Percentiles rank a stretch among this genome's conserved stretches.
Evolutionary conservation across 2,113 vertebrate genomes (phyloP).

Genomic region (mouse (Mus musculus)): DNA sequence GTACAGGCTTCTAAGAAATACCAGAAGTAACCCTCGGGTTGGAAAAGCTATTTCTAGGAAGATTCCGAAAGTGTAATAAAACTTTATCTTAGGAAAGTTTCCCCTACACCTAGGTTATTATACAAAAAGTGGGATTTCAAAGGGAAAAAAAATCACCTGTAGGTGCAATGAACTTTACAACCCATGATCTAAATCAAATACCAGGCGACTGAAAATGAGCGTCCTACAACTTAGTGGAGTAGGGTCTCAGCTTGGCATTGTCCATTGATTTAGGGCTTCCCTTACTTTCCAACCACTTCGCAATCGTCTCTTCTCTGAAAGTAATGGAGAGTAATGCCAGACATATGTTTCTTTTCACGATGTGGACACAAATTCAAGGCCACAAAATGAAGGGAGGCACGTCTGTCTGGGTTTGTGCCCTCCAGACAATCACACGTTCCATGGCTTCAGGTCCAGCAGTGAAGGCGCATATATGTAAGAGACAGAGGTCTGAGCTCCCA

Average conservation of each 20-base stretch:
- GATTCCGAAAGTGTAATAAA: background rate
- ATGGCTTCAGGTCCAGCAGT: background rate
- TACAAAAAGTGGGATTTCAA: conserved; percentile 20
- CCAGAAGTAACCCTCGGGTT: background rate
- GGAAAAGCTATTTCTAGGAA: conserved; percentile 20
- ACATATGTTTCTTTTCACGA: background rate
- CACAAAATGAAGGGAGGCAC: background rate
- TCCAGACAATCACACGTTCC: background rate
- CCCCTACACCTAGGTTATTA: background rate
- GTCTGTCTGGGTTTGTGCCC: background rate
- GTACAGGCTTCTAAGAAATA: background rate
- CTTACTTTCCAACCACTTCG: background rate
- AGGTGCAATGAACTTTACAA: background rate
- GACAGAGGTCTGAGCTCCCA: background rate
- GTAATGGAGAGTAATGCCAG: background rate
- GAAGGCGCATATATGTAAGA: accelerated
- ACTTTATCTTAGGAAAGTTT: conserved; percentile 5
- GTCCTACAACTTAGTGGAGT: background rate
- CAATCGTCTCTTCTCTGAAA: background rate
- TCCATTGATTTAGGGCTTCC: background rate
- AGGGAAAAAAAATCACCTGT: background rate
- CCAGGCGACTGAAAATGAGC: background rate
- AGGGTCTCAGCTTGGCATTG: background rate
- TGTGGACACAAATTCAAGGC: background rate
- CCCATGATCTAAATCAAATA: background rate